A percentile compares a stretch with the other conserved stretches of the same genome.
Conservation (phyloP, 2,888 invertebrate genomes). For the Andrena hattorfiana region DNA sequence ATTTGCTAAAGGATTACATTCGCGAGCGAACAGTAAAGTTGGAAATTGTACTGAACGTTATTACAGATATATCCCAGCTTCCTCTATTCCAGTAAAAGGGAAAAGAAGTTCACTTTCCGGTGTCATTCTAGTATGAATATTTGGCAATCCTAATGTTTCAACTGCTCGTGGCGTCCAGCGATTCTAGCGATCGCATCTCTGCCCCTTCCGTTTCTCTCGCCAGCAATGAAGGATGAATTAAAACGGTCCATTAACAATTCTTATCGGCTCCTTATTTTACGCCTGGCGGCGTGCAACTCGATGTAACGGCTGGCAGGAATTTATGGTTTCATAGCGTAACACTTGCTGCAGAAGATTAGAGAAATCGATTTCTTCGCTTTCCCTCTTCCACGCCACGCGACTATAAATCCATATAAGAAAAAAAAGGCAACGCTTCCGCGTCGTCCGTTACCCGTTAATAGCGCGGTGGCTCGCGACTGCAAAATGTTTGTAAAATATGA, state of each 20-base stretch:
- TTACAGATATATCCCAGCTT: background rate
- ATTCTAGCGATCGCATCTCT: background rate
- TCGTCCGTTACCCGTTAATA: conserved; percentile 11
- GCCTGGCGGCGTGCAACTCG: conserved; percentile 22
- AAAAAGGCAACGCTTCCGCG: background rate
- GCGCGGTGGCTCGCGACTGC: background rate
- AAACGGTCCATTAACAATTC: conserved; percentile 40
- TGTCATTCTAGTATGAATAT: background rate
- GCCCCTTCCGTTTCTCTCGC: background rate
- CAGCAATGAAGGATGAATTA: conserved; percentile 16
- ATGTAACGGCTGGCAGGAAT: conserved; percentile 45
- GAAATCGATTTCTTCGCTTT: conserved; percentile 42
- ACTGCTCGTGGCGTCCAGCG: too few relatives aligned
- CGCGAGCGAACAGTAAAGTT: background rate
- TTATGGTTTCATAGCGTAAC: conserved; percentile 32
- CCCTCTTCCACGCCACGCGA: background rate
- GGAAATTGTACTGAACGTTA: background rate
- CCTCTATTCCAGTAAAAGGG: too few relatives aligned
- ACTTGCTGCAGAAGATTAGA: conserved; percentile 24
- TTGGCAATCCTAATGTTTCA: background rate
- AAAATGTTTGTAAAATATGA: background rate
- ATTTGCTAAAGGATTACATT: conserved; percentile 20
- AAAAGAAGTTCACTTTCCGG: background rate
- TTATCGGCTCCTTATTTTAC: conserved; percentile 52
- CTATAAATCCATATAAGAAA: conserved; percentile 5